Evolutionary conservation across 2,888 invertebrate genomes (phyloP), one percentile per base, ranked within the genome.

Genomic region (Lasioglossum vierecki): DNA sequence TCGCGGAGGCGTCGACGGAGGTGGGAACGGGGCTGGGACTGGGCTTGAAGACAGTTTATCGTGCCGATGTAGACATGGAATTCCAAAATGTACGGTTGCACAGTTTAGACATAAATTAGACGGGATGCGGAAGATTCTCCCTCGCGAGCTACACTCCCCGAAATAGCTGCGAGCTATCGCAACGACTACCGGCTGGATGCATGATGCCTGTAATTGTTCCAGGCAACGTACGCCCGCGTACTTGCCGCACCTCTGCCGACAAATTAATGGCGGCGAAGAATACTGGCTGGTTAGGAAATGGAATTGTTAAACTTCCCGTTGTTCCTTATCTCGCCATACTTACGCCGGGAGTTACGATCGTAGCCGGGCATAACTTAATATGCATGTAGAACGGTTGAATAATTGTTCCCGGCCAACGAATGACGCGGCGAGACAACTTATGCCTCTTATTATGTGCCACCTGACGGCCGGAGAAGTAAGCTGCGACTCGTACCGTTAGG

Each of bases 281-380:
- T 53, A 68, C 72, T 44, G 35, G 30, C 35, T 76, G 35, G 68
- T 30, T 30, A 35, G 76, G 49, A 53, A 68, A 76, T 76, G 76
- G 46, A 76, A 76, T 68, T 53, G 66, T 76, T 49, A 68, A 76
- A 76, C 76, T 76, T 76, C 76, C 68, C 39, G 63, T 26, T 66
- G 68, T 68, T 68, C 63, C 76, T 66, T 68, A 68, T 76, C 68
- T 49, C 66, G 9, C 35, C 30, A 8, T 68, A n/a, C 68, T 66
- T 76, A 68, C 30, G 30, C 26, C 63, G n/a, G 35, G 46, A 68
- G 35, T 44, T 68, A 68, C 68, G n/a, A 49, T 49, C 39, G 76
- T 46, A 66, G 63, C 63, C 49, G 39, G 22, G 76, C 35, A 53
- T 68, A 53, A 68, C 39, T 68, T 46, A 72, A 72, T 46, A 46